A percentile compares a stretch with the other conserved stretches of the same genome.
Evolutionary conservation across 2,888 invertebrate species (phyloP).

Genomic region (Himalopsyche kuldschensis): DNA sequence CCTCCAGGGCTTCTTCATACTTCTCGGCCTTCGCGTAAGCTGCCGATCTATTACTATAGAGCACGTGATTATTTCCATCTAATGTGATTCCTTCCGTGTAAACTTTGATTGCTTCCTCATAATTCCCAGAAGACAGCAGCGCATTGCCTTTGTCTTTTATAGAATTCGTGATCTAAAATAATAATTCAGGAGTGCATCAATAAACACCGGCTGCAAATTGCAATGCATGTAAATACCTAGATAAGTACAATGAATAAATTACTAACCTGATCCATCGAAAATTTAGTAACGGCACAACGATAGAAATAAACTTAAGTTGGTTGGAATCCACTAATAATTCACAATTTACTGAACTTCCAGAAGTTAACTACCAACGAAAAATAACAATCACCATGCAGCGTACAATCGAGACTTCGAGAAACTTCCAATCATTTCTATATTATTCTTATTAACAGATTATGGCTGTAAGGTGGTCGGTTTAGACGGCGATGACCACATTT

Average conservation of each 20-base stretch:
- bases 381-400: background rate
- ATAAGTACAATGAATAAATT: background rate
- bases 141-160: constrained; percentile 89
- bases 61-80: constrained; percentile 81
- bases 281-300: background rate
- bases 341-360: background rate
- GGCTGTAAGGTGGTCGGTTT: background rate
- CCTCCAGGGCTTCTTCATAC: constrained; percentile 74
- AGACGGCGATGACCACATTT: no score
- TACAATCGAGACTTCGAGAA: background rate
- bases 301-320: background rate
- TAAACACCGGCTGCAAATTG: constrained; percentile 10
- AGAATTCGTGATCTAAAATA: constrained; percentile 70
- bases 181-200: background rate
- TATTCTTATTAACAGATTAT: background rate
- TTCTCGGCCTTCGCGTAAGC: constrained; percentile 82
- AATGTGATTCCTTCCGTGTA: constrained; percentile 82
- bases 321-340: background rate
- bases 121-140: constrained; percentile 76
- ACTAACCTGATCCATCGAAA: constrained; percentile 27
- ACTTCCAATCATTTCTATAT: background rate
- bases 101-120: constrained; percentile 74
- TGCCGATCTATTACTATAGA: constrained; percentile 90
- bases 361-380: background rate
- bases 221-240: background rate